phyloP scores from a whole-genome alignment of 1,140 invertebrate species.

The Rhagoletis zephyria region DNA sequence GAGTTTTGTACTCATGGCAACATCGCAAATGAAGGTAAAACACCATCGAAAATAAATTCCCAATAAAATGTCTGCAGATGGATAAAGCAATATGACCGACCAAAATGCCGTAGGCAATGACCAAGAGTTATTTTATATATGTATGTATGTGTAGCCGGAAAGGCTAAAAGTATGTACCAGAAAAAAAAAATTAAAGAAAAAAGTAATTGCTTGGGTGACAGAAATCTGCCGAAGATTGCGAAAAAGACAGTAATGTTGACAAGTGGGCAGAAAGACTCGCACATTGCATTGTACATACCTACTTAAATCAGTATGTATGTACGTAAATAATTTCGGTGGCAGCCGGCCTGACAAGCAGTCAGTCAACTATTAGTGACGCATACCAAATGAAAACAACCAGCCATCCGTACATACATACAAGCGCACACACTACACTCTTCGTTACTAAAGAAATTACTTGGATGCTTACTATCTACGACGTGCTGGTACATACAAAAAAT shows the following conservation, averaged over 20 bases:
- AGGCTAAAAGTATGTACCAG: background rate
- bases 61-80: background rate
- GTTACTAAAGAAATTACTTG: too few species aligned
- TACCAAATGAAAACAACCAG: background rate
- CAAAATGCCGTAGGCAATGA: too few species aligned
- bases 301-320: too few species aligned
- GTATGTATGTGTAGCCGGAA: background rate
- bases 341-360: background rate
- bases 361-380: slow-evolving; percentile 16
- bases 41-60: background rate
- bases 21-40: background rate
- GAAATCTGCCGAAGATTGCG: background rate
- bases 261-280: background rate
- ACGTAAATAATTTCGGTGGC: background rate
- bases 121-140: background rate
- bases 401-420: too few species aligned
- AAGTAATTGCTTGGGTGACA: background rate
- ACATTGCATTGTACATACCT: background rate
- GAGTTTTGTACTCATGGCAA: background rate
- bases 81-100: too few species aligned
- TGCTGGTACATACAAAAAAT: background rate
- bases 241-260: slow-evolving; percentile 1
- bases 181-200: slow-evolving; percentile 9
- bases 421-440: too few species aligned
- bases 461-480: too few species aligned